Evolutionary conservation across 2,797 vertebrate genomes (phyloP).

Genomic region (Urosaurus nigricauda): DNA sequence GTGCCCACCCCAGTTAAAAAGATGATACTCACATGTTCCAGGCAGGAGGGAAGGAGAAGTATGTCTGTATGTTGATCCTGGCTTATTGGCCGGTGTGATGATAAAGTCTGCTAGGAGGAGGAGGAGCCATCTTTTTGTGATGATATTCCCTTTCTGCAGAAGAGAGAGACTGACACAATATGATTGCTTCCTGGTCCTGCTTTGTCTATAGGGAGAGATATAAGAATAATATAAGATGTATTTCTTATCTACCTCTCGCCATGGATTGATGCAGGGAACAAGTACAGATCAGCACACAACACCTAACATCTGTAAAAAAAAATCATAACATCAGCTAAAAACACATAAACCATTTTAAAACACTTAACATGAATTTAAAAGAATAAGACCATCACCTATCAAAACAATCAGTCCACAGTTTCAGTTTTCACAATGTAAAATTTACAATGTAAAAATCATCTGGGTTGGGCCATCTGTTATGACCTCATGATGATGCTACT

Average conservation of each 20-base stretch:
- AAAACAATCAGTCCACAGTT: too few species aligned
- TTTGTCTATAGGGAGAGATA: not conserved
- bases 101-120: not conserved
- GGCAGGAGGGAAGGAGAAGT: not conserved
- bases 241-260: too few species aligned
- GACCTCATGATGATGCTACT: not conserved
- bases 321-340: too few species aligned
- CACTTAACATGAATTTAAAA: too few species aligned
- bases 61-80: not conserved
- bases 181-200: not conserved
- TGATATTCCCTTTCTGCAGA: not conserved
- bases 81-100: not conserved
- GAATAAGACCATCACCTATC: too few species aligned
- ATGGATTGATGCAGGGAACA: too few species aligned
- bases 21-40: not conserved
- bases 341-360: too few species aligned
- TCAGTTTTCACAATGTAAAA: too few species aligned
- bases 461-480: not conserved
- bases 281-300: too few species aligned
- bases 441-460: too few species aligned
- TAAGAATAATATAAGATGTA: too few species aligned
- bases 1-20: not conserved
- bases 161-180: not conserved
- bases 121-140: not conserved
- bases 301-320: too few species aligned